These are phyloP conservation scores for Calliphora vicina DNA, from an alignment of 1,140 invertebrate genomes.

Conservation along the genomic window DNA sequence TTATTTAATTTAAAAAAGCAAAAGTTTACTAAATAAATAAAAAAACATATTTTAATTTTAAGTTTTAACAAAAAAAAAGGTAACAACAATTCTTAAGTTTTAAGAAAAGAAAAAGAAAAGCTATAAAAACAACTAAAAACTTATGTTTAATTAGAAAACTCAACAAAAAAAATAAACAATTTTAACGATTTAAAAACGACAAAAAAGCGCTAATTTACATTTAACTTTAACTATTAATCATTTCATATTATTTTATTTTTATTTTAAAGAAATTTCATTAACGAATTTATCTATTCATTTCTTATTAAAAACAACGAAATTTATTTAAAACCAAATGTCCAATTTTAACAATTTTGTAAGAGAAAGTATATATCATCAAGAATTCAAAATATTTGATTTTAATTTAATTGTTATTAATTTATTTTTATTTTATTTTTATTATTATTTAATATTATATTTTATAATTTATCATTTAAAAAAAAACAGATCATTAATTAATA, in stretches of 20 bases:
- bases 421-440: slow-evolving; percentile 8
- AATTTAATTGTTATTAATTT: slow-evolving; percentile 21
- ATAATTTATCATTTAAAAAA: slow-evolving; percentile 21
- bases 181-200: slow-evolving; percentile 14
- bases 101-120: background rate
- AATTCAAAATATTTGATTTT: no score
- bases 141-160: background rate
- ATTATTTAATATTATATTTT: background rate
- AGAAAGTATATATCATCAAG: no score
- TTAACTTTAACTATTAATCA: background rate
- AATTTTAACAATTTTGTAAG: background rate
- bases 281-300: background rate
- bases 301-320: background rate
- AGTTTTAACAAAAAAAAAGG: background rate
- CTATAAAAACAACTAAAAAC: background rate
- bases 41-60: background rate
- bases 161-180: slow-evolving; percentile 27
- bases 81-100: background rate
- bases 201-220: slow-evolving; percentile 4
- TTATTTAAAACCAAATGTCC: background rate
- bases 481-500: slow-evolving; percentile 20
- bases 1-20: background rate
- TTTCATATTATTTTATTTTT: background rate
- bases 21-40: no score
- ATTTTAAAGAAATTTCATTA: background rate